Conservation (phyloP, 2,888 invertebrate species). For the Acronicta leporina region DNA sequence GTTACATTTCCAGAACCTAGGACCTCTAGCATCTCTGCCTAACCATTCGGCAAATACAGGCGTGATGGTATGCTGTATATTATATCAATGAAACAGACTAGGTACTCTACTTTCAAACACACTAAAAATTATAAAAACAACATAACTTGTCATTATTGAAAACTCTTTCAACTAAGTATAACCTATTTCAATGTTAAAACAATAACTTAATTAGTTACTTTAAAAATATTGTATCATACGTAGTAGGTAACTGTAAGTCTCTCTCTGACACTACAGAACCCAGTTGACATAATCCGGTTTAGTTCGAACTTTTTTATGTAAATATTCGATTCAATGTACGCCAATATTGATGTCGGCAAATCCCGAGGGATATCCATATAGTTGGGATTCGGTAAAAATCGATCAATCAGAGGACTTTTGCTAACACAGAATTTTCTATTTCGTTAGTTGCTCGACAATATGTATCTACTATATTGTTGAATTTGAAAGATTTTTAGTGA, state of each 20-base stretch:
- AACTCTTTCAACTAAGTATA: neutral
- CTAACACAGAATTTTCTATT: constrained; percentile 34
- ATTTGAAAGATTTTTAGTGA: constrained; percentile 18
- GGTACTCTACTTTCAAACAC: too few species aligned
- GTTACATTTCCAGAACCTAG: too few species aligned
- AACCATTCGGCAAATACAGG: too few species aligned
- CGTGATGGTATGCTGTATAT: too few species aligned
- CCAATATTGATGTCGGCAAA: constrained; percentile 47
- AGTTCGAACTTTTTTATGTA: constrained; percentile 38
- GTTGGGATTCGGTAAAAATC: constrained; percentile 42
- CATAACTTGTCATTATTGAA: too few species aligned
- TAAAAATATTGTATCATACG: too few species aligned
- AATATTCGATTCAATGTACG: constrained; percentile 45
- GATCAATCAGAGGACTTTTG: constrained; percentile 43
- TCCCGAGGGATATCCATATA: constrained; percentile 37
- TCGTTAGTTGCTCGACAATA: constrained; percentile 25
- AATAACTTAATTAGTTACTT: too few species aligned
- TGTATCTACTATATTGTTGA: constrained; percentile 21
- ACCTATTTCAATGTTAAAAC: neutral
- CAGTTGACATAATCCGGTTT: constrained; percentile 35
- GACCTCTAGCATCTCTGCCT: too few species aligned
- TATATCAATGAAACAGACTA: too few species aligned
- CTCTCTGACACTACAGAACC: constrained; percentile 14
- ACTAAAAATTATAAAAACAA: too few species aligned
- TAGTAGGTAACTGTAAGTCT: too few species aligned